Conservation (phyloP, 1,140 invertebrate genomes). For the Zaprionus africanus region DNA sequence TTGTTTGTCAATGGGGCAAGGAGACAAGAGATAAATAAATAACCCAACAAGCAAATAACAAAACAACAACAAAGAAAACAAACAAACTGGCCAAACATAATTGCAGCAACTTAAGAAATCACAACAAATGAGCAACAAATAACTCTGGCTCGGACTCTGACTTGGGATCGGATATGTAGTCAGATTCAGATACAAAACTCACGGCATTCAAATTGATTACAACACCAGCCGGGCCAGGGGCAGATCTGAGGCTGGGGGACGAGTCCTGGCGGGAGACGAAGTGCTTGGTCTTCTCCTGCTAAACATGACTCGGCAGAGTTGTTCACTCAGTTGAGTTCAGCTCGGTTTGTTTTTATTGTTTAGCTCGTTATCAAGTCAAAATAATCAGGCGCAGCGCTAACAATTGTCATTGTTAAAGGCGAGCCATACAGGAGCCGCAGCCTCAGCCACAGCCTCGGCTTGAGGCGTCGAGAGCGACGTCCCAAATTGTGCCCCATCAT, state of each 20-base stretch:
- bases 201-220: constrained; percentile 79
- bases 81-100: constrained; percentile 56
- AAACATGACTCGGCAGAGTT: constrained; percentile 75
- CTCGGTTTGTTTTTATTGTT: constrained; percentile 82
- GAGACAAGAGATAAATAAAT: constrained; percentile 4
- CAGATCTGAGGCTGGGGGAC: neutral
- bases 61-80: constrained; percentile 21
- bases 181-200: constrained; percentile 43
- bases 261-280: constrained; percentile 43
- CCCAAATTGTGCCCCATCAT: constrained; percentile 75
- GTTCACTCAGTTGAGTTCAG: constrained; percentile 53
- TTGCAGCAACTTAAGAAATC: constrained; percentile 80
- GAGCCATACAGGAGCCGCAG: constrained; percentile 51
- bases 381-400: constrained; percentile 79
- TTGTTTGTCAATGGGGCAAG: constrained; percentile 8
- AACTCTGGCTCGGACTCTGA: constrained; percentile 30
- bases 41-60: constrained; percentile 34
- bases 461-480: constrained; percentile 63
- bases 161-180: neutral
- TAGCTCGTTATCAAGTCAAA: constrained; percentile 84
- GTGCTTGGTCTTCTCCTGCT: constrained; percentile 54
- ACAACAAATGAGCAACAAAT: constrained; percentile 73
- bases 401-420: constrained; percentile 81
- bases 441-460: neutral
- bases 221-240: constrained; percentile 24